A percentile compares a stretch with the other conserved stretches of the same genome.
These are phyloP conservation scores for Proctacanthus coquilletti DNA, from an alignment of 1,140 invertebrate species.

Conservation along the genomic window DNA sequence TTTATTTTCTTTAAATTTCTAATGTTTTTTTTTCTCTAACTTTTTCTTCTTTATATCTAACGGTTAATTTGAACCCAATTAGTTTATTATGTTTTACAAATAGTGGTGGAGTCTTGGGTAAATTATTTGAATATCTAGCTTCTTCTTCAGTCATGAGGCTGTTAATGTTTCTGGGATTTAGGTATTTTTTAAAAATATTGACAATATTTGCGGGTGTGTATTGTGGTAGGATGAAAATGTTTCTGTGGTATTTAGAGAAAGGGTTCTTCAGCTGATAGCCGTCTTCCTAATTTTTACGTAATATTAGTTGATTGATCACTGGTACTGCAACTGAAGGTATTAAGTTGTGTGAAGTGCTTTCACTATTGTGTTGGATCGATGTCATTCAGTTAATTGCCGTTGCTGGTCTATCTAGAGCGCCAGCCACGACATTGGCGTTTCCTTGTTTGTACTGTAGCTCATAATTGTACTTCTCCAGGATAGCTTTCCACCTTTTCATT, in stretches of 20 bases:
- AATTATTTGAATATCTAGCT: not conserved
- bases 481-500: conserved; percentile 24
- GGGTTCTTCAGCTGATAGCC: not conserved
- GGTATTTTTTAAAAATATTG: not conserved
- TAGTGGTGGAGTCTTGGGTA: not conserved
- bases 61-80: conserved; percentile 5
- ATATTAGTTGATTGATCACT: conserved; percentile 5
- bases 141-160: not conserved
- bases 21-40: too few species aligned
- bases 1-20: too few species aligned
- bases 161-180: not conserved
- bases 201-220: not conserved
- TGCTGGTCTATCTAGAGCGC: conserved; percentile 3
- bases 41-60: too few species aligned
- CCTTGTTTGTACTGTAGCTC: conserved; percentile 17
- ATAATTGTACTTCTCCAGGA: conserved; percentile 22
- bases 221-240: not conserved
- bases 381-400: not conserved
- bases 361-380: conserved; percentile 2
- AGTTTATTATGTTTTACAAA: conserved; percentile 5
- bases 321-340: conserved; percentile 2
- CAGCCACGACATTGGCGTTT: conserved; percentile 9
- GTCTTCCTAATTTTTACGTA: not conserved
- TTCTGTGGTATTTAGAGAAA: not conserved
- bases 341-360: conserved; percentile 1